Base-by-base conservation (phyloP, 2,113 vertebrate species). In the Piliocolobus tephrosceles region DNA sequence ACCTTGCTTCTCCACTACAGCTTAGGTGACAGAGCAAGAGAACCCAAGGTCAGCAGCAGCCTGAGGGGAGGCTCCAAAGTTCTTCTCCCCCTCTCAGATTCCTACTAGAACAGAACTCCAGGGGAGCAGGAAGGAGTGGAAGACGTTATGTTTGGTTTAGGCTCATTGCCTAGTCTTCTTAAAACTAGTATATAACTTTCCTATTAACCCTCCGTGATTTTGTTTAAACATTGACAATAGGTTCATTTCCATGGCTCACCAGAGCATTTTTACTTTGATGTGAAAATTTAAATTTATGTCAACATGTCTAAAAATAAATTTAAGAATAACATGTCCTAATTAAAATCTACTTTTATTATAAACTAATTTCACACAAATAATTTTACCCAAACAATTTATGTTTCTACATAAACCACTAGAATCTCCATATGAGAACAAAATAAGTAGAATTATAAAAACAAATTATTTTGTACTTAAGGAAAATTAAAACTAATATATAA, bases 201-300 rank as follows among this genome's bases (percentile, higher is more conserved):
- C 61, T 50, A 2, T 78, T 55, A 43, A 64, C 14, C 30, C 23
- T 14, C 14, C 47, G 55, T 75, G 57, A 75, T 94, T 79, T 94
- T 17, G 38, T 80, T 79, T 55, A 66, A 6, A 73, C 9, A 55
- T 3, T 88, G 23, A 17, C 14, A 52, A 16, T 88, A 20, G 9
- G 17, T 55, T 79, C 47, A 84, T 91, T 90, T 95, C 75, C 17
- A 40, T 57, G 16, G 72, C 23, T 87, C 81, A 80, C 9, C 22
- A 76, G 88, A 92, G 11, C 18, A 43, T 92, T 94, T 96, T 87
- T 18, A 73, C 17, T 58, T 90, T 66, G 45, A 79, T 95, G 27
- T 72, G 25, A 90, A 68, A 32, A 18, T 92, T 94, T 78, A 88
- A 97, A 83, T 79, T 86, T 80, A 30, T 50, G 20, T 86, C 38